Percentiles rank a stretch among this genome's conserved stretches.
phyloP scores from a whole-genome alignment of 2,888 invertebrate species.

The Ariolimax columbianus region DNA sequence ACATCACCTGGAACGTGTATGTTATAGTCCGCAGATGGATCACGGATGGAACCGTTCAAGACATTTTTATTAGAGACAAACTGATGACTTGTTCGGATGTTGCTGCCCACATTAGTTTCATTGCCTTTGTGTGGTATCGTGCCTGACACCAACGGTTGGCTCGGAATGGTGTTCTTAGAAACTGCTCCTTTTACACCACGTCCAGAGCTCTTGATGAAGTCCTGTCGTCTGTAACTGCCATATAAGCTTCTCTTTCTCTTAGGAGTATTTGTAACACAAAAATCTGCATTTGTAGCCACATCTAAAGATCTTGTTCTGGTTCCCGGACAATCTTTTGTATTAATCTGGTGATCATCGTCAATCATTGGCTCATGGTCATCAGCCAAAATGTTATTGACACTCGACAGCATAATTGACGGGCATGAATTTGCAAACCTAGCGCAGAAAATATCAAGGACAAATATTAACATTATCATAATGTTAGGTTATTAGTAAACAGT shows the following conservation, averaged over 20 bases:
- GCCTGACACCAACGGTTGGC: neutral
- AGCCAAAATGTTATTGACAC: neutral
- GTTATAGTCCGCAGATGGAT: neutral
- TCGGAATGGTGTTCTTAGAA: neutral
- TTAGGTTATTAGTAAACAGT: too few relatives aligned
- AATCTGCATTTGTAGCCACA: neutral
- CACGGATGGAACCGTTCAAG: neutral
- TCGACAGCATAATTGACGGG: conserved; percentile 1
- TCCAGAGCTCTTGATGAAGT: conserved; percentile 54
- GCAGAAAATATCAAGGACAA: neutral
- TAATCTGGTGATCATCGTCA: neutral
- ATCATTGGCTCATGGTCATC: neutral
- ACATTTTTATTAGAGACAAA: neutral
- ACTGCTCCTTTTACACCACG: neutral
- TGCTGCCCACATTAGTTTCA: neutral
- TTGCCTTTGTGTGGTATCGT: neutral
- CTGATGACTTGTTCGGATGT: neutral
- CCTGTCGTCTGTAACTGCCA: conserved; percentile 52
- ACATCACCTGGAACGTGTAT: neutral
- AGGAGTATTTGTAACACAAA: conserved; percentile 13
- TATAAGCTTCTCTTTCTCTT: conserved; percentile 52
- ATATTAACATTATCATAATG: too few relatives aligned
- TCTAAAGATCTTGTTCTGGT: neutral
- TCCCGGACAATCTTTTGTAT: neutral
- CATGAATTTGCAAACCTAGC: conserved; percentile 35